phyloP scores from a whole-genome alignment of 2,888 invertebrate genomes.

The Drosophila koepferae region DNA sequence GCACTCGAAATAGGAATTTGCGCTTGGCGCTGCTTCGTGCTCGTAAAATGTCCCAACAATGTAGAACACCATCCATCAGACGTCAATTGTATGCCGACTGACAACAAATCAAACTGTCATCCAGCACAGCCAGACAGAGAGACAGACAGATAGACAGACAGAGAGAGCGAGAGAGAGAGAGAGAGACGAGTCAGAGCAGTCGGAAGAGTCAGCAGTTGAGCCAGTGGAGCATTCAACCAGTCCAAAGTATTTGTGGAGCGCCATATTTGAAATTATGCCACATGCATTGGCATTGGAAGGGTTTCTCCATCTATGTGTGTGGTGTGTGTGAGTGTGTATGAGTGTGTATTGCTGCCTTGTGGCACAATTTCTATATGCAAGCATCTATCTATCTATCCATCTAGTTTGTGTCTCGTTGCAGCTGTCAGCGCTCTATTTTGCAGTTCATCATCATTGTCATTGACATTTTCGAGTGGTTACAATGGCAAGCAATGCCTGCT shows the following conservation, averaged over 20 bases:
- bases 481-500: conserved; percentile 64
- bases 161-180: neutral
- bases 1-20: conserved; percentile 30
- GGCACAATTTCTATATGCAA: conserved; percentile 52
- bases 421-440: conserved; percentile 80
- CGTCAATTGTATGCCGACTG: conserved; percentile 79
- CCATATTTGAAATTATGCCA: conserved; percentile 79
- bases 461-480: conserved; percentile 78
- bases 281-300: conserved; percentile 53
- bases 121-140: conserved; percentile 34
- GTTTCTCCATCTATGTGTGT: too few relatives aligned
- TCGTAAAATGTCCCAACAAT: conserved; percentile 73
- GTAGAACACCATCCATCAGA: conserved; percentile 80
- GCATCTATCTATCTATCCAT: conserved; percentile 55
- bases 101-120: conserved; percentile 81
- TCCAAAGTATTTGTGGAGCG: conserved; percentile 75
- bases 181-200: conserved; percentile 23
- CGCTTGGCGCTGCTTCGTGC: conserved; percentile 27
- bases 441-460: conserved; percentile 81
- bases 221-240: conserved; percentile 68
- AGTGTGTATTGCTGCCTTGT: conserved; percentile 32
- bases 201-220: conserved; percentile 36
- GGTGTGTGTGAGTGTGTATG: neutral
- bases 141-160: neutral
- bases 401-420: conserved; percentile 74